Base-by-base conservation (phyloP, 2,797 vertebrate genomes). In the Balearica regulorum region DNA sequence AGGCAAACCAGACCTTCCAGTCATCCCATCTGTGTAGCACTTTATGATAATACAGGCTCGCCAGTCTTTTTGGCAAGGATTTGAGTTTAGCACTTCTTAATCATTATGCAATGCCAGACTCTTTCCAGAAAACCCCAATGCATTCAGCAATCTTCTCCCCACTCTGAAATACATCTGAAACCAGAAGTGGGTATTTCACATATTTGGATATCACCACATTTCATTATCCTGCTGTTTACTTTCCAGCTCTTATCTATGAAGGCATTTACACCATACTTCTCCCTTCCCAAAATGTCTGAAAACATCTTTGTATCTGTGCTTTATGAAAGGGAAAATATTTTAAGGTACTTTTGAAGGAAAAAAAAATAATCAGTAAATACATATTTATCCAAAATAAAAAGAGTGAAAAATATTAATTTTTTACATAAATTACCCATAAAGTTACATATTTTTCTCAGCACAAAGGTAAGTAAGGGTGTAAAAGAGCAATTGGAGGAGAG, bases 1-100 rank as follows among this genome's bases (percentile, higher is more conserved):
- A 61, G 49, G 41, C 25, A 92, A 73, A 90, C 68, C 81, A 94
- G 93, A 90, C 62, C 70, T 82, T 71, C 89, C 89, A 88, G 84
- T 55, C 75, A 53, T 5, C 53, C 55, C 72, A 73, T 48, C 37
- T 49, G 49, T 14, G 57, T 3, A 54, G 64, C 75, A 73, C 65
- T 62, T 72, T 8, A 71, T 35, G 55, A 6, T 69, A 90, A 81
- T 28, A 69, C 29, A 79, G 43, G 58, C 33, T 60, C 5, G 1
- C 31, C 13, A 35, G 68, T 26, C 72, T 81, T 86, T 80, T 29
- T 57, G 55, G 79, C 20, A 54, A 78, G 79, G 66, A 76, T 64
- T 61, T 65, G 54, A 68, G 28, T 53, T 83, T 11, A 83, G 77
- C 53, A 54, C 44, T 79, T 69, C 58, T 73, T 73, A 72, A 73